These are phyloP conservation scores for Tenodera sinensis DNA, from an alignment of 2,888 invertebrate genomes.

Conservation along the genomic window DNA sequence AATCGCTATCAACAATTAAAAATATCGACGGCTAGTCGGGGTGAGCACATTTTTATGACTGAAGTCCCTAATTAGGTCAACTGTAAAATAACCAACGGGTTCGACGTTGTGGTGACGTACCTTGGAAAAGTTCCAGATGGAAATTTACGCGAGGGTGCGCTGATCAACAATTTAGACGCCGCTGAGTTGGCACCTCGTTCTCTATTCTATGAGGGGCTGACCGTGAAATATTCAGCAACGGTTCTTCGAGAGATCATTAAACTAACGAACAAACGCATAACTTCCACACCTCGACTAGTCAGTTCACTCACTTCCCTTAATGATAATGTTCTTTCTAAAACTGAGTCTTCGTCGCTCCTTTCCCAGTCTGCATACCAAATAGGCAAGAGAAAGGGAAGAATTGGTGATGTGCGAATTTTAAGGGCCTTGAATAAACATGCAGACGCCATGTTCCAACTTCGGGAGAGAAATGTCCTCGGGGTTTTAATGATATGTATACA, in stretches of 20 bases:
- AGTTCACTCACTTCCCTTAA: neutral
- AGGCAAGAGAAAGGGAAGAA: neutral
- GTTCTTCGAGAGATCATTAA: neutral
- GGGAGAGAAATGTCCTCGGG: neutral
- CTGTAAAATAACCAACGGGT: no score
- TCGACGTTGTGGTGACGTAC: no score
- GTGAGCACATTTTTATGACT: no score
- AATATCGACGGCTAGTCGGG: no score
- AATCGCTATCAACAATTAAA: no score
- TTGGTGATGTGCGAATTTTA: neutral
- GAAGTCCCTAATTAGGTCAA: no score
- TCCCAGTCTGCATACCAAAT: neutral
- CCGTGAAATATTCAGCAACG: neutral
- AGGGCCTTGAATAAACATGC: neutral
- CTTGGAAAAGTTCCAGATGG: neutral
- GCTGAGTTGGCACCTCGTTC: neutral
- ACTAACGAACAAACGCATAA: neutral
- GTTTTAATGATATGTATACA: neutral
- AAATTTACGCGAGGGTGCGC: neutral
- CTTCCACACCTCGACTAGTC: neutral
- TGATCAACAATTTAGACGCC: neutral
- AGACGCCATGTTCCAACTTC: neutral
- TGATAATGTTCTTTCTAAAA: neutral
- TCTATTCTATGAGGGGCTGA: neutral
- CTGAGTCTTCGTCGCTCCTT: neutral